These are phyloP conservation scores for Tonatia bakeri DNA, from an alignment of 2,113 vertebrate genomes.

Conservation along the genomic window DNA sequence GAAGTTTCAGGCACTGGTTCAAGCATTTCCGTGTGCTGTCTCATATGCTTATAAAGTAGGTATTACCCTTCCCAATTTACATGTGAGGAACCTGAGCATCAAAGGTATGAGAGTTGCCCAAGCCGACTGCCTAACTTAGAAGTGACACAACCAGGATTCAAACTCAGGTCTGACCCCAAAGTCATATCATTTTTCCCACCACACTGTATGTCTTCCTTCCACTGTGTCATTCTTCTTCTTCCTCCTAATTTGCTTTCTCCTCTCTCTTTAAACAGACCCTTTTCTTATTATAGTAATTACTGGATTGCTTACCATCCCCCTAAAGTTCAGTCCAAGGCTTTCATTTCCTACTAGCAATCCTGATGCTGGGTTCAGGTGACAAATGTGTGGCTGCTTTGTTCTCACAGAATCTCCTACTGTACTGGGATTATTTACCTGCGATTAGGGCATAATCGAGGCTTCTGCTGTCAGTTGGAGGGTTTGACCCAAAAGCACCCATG, in stretches of 20 bases:
- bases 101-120: not conserved
- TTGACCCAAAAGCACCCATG: not conserved
- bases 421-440: slow-evolving; percentile 30
- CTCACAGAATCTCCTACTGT: not conserved
- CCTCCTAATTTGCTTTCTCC: not conserved
- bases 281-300: slow-evolving; percentile 14
- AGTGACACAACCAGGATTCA: not conserved
- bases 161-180: slow-evolving; percentile 8
- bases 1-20: not conserved
- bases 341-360: slow-evolving; percentile 5
- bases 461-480: not conserved
- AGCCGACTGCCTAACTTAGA: not conserved
- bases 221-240: not conserved
- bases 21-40: not conserved
- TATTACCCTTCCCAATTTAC: not conserved
- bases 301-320: not conserved
- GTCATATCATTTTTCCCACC: not conserved
- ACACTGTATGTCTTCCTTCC: not conserved
- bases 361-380: not conserved
- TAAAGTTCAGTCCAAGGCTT: slow-evolving; percentile 20
- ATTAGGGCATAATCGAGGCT: slow-evolving; percentile 8
- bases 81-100: not conserved
- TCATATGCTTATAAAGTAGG: not conserved
- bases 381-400: not conserved
- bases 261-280: not conserved